Conservation (phyloP, 2,888 invertebrate genomes). For the Drosophila tripunctata region DNA sequence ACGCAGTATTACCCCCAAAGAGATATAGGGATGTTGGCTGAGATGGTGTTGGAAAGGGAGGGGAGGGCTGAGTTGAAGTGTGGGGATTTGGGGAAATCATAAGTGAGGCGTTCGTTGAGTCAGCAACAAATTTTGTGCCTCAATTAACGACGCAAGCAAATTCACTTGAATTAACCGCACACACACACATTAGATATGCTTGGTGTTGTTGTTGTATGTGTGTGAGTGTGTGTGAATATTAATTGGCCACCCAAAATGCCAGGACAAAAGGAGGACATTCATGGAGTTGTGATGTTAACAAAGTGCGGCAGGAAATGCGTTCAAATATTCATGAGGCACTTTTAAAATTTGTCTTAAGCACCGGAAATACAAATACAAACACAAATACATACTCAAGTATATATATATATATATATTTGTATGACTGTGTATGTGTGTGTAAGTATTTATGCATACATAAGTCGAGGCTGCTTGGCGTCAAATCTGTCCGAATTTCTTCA, state of each 20-base stretch:
- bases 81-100: neutral
- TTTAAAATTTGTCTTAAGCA: slow-evolving; percentile 79
- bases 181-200: slow-evolving; percentile 8
- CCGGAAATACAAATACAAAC: slow-evolving; percentile 73
- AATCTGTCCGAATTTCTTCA: slow-evolving; percentile 31
- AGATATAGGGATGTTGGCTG: no score
- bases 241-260: slow-evolving; percentile 46
- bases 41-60: no score
- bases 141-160: slow-evolving; percentile 33
- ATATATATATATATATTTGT: neutral
- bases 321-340: slow-evolving; percentile 72
- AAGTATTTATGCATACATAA: slow-evolving; percentile 3
- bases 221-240: slow-evolving; percentile 34
- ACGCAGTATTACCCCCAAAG: slow-evolving; percentile 6
- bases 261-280: slow-evolving; percentile 34
- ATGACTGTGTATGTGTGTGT: neutral
- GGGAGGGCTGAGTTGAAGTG: no score
- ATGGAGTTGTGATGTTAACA: slow-evolving; percentile 34
- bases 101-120: slow-evolving; percentile 13
- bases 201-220: neutral
- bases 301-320: slow-evolving; percentile 69
- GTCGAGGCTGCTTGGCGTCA: slow-evolving; percentile 11
- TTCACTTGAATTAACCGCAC: slow-evolving; percentile 64
- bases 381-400: neutral
- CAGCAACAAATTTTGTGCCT: slow-evolving; percentile 22